Base-by-base conservation (phyloP, 2,113 vertebrate species). In the Xiphorhynchus elegans region DNA sequence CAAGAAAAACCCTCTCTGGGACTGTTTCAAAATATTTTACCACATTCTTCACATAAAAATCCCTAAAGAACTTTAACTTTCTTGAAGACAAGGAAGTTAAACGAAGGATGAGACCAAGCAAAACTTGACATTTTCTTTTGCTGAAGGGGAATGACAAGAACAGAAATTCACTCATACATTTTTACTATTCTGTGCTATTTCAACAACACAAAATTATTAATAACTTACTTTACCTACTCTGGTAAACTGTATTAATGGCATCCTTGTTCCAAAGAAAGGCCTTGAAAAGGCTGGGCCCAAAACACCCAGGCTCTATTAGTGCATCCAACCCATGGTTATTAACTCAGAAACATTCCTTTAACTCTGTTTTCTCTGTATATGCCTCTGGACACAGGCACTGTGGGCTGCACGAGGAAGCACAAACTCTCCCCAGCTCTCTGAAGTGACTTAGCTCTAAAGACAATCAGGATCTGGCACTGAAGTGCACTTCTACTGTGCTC, bases 401-500 rank as follows among this genome's bases (percentile, higher is more conserved):
- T 19, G 42, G 46, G 33, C 59, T 93, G 67, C 49, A 69, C 72
- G 70, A 83, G 42, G 63, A 88, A 86, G 90, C 47, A 42, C 23
- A 92, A 58, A 84, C n/a, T 90, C 78, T 90, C 59, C 33, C 47
- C 29, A 69, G 35, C n/a, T 70, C 42, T 86, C 55, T 63, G 67
- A 91, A 84, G 16, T 1, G 7, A 76, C 40, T 67, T 59, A 49
- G 35, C 33, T 80, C 70, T 90, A 39, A 73, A 59, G 58, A 58
- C 33, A 91, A 87, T 46, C 70, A 95, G 78, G 62, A 87, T 78
- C 55, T 89, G 46, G 40, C 42, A 70, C 19, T 73, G 59, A 67
- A 77, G 46, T 0, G 0, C 13, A 9, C 23, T 93, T 96, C 69
- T 3, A 2, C 33, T 0, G 0, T 9, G 49, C 58, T 69, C 17